Base-by-base conservation (phyloP, 2,888 invertebrate genomes). In the Cryptosula pallasiana region DNA sequence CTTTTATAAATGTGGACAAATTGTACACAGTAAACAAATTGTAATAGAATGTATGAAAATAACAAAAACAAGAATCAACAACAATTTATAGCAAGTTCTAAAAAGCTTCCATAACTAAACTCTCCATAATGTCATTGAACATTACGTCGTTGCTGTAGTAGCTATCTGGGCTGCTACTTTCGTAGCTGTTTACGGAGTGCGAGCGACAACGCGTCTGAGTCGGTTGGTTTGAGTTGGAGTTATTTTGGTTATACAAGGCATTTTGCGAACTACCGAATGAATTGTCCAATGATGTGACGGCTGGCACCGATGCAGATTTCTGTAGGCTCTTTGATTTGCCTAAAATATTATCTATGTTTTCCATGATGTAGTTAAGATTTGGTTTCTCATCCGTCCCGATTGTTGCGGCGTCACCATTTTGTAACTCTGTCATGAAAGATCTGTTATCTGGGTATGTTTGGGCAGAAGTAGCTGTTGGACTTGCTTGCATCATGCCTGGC, bases 71-170 rank as follows among this genome's bases (percentile, higher is more conserved):
- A 63, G 25, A 34, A 63, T 32, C 13, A 29, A 63, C 13, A 63
- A 63, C 27, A 34, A 29, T 27, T 3, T 63, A 9, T 16, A 13
- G 32, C 32, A 34, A 63, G 16, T 63, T 63, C n/a, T 63, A 63
- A 34, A 63, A 63, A 34, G 63, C 63, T 27, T 63, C 63, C 63
- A 63, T 63, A 16, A 63, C 63, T 3, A 63, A 32, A 63, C 63
- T 63, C 27, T 63, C 63, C 63, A 63, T 63, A 13, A 63, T 63
- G 32, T 63, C 63, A 34, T 63, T 63, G n/a, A 63, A 63, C 63
- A 63, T 63, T 16, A 34, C 63, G 32, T 63, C 63, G 32, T 63
- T 63, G 34, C 63, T 63, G 27, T 63, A 63, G 32, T 32, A 63
- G 27, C 63, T 63, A 32, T 63, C 63, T 13, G 63, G 63, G 34